Conservation (phyloP, 2,113 vertebrate species). For the Panthera tigris region DNA sequence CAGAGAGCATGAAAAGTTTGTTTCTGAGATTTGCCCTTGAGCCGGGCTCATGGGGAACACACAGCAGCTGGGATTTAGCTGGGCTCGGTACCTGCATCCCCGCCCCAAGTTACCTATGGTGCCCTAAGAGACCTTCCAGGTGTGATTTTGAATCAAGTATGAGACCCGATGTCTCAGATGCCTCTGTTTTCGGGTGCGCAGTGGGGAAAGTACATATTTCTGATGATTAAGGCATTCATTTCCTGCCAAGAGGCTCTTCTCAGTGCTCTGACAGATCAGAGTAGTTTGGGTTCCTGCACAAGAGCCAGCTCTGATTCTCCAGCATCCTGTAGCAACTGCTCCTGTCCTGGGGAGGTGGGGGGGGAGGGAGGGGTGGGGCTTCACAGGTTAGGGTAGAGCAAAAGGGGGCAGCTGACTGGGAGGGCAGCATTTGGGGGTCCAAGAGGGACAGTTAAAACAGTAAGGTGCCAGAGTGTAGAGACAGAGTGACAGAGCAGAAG, state of each 20-base stretch:
- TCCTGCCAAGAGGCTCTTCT: background rate
- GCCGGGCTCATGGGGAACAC: background rate
- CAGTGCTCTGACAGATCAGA: fast-evolving
- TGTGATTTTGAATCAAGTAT: background rate
- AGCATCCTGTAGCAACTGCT: background rate
- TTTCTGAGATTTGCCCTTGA: background rate
- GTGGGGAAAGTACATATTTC: background rate
- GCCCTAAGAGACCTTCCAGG: background rate
- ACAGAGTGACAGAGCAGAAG: background rate
- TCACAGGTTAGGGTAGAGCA: background rate
- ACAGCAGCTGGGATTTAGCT: background rate
- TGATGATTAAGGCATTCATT: background rate
- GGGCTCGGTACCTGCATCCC: background rate
- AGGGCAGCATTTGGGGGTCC: background rate
- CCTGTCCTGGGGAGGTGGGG: fast-evolving
- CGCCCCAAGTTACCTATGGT: fast-evolving
- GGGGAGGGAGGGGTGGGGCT: too few species aligned
- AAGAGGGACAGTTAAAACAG: background rate
- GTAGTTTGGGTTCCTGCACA: background rate
- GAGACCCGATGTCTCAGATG: background rate
- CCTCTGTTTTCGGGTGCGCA: background rate
- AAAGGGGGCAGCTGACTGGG: background rate
- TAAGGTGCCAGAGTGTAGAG: background rate
- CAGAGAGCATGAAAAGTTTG: background rate
- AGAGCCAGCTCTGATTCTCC: background rate